phyloP scores from a whole-genome alignment of 2,797 vertebrate genomes.

The Melanotaenia trifasciata region DNA sequence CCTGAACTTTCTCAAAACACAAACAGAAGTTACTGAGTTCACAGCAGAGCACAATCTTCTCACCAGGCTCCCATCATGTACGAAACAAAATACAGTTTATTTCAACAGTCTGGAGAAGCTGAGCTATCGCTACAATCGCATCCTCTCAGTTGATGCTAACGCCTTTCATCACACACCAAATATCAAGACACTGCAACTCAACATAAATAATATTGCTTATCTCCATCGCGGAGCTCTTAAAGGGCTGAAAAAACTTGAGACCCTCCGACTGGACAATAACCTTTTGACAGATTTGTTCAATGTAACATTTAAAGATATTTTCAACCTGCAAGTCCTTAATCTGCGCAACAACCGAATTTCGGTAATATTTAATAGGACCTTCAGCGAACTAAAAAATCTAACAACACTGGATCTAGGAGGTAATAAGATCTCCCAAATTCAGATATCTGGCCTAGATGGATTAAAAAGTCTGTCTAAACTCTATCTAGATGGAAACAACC shows the following conservation, averaged over 20 bases:
- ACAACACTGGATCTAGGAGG: slow-evolving; percentile 84
- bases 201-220: slow-evolving; percentile 86
- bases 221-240: slow-evolving; percentile 73
- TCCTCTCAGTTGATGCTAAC: slow-evolving; percentile 56
- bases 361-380: slow-evolving; percentile 83
- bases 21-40: slow-evolving; percentile 49
- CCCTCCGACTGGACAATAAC: slow-evolving; percentile 88
- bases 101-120: slow-evolving; percentile 60
- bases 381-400: slow-evolving; percentile 75
- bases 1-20: slow-evolving; percentile 72
- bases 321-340: slow-evolving; percentile 80
- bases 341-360: slow-evolving; percentile 87
- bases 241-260: slow-evolving; percentile 73
- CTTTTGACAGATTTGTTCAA: slow-evolving; percentile 84
- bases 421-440: slow-evolving; percentile 84
- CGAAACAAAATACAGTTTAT: fast-evolving
- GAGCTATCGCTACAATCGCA: slow-evolving; percentile 82
- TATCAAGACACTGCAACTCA: slow-evolving; percentile 78
- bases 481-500: slow-evolving; percentile 86
- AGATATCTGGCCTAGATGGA: slow-evolving; percentile 75
- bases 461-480: slow-evolving; percentile 80
- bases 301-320: slow-evolving; percentile 78
- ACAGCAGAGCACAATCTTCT: slow-evolving; percentile 77
- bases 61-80: slow-evolving; percentile 48
- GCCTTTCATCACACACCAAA: slow-evolving; percentile 78